These are phyloP conservation scores for Etheostoma spectabile DNA, from an alignment of 2,113 vertebrate species.

Conservation along the genomic window DNA sequence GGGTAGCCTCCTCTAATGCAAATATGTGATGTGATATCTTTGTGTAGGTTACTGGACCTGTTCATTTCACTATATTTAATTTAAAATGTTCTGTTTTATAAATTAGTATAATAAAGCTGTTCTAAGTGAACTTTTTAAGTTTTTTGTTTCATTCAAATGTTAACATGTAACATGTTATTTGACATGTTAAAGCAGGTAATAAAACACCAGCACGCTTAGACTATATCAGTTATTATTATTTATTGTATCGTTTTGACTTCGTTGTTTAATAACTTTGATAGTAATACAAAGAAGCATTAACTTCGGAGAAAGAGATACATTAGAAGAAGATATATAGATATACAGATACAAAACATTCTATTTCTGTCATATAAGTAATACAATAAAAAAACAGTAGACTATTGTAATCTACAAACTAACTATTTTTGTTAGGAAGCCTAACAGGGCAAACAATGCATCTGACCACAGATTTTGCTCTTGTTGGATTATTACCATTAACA, in stretches of 20 bases:
- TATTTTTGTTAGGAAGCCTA: background rate
- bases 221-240: background rate
- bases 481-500: background rate
- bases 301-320: background rate
- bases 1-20: background rate
- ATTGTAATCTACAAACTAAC: background rate
- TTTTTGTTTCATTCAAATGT: too few species aligned
- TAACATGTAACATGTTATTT: too few species aligned
- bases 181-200: background rate
- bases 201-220: background rate
- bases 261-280: background rate
- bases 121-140: too few species aligned
- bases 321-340: background rate
- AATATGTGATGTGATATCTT: background rate
- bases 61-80: too few species aligned
- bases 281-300: background rate
- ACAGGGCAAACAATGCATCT: background rate
- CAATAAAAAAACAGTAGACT: background rate
- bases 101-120: too few species aligned
- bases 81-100: too few species aligned
- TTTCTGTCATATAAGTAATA: background rate
- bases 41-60: too few species aligned
- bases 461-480: background rate
- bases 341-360: background rate
- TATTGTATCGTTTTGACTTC: background rate